Percentiles rank a stretch among this genome's conserved stretches.
phyloP scores from a whole-genome alignment of 2,113 vertebrate genomes.

The Prunella fulvescens region DNA sequence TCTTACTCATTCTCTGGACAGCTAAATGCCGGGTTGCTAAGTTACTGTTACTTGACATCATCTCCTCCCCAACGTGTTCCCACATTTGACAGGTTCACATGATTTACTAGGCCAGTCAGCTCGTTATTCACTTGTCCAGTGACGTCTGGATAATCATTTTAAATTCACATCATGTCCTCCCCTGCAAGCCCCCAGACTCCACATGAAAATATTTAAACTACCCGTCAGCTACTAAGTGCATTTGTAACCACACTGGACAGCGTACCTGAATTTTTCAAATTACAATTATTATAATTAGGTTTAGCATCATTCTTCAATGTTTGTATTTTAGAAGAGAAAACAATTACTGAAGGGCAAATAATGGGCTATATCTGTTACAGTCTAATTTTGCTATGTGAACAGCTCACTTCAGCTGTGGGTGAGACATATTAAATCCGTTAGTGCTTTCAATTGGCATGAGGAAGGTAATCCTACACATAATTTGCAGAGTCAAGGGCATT shows the following conservation, averaged over 20 bases:
- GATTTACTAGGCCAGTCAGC: slow-evolving; percentile 77
- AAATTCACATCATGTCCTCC: slow-evolving; percentile 75
- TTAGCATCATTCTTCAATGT: slow-evolving; percentile 56
- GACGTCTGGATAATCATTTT: slow-evolving; percentile 75
- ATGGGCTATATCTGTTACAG: slow-evolving; percentile 61
- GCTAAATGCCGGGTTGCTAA: slow-evolving; percentile 79
- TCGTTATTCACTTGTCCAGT: slow-evolving; percentile 75
- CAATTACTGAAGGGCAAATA: slow-evolving; percentile 68
- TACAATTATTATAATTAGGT: slow-evolving; percentile 64
- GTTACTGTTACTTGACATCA: slow-evolving; percentile 86
- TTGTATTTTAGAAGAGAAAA: slow-evolving; percentile 69
- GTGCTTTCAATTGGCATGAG: slow-evolving; percentile 60
- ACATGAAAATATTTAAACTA: slow-evolving; percentile 71
- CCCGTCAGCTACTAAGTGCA: slow-evolving; percentile 59
- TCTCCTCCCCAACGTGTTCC: slow-evolving; percentile 76
- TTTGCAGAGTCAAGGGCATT: slow-evolving; percentile 75
- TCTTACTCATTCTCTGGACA: slow-evolving; percentile 71
- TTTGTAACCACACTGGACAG: slow-evolving; percentile 55
- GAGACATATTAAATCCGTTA: slow-evolving; percentile 67
- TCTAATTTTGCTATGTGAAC: slow-evolving; percentile 69
- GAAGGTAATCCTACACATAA: slow-evolving; percentile 71
- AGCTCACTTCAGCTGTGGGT: slow-evolving; percentile 61
- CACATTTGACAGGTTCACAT: slow-evolving; percentile 78
- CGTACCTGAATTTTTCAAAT: slow-evolving; percentile 60
- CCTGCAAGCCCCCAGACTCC: slow-evolving; percentile 59